Evolutionary conservation across 2,888 invertebrate species (phyloP).

Genomic region (Chironomus riparius): DNA sequence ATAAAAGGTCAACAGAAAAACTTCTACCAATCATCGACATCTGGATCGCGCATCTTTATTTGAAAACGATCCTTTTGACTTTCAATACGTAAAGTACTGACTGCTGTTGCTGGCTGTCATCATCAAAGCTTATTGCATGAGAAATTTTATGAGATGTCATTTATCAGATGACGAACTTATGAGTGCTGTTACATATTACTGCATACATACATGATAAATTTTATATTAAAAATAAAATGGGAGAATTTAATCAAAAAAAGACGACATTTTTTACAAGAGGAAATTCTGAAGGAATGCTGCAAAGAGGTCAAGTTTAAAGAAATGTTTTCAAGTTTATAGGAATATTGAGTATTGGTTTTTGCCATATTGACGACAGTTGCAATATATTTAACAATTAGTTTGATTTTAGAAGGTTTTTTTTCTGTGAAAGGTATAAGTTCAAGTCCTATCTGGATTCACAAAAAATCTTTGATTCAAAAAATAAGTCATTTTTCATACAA

Average conservation of each 20-base stretch:
- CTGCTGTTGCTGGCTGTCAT: background rate
- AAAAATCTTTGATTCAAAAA: too few species aligned
- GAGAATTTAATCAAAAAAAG: background rate
- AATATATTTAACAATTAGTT: too few species aligned
- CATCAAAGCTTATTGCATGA: background rate
- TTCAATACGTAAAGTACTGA: background rate
- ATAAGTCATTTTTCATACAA: too few species aligned
- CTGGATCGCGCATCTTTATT: slow-evolving; percentile 26
- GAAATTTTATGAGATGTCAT: background rate
- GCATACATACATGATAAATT: too few species aligned
- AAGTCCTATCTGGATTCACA: too few species aligned
- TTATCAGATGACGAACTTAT: background rate
- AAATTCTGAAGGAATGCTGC: too few species aligned
- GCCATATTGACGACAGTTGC: too few species aligned
- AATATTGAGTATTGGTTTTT: too few species aligned
- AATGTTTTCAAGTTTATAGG: background rate
- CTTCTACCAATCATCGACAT: slow-evolving; percentile 10
- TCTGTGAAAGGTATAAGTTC: too few species aligned
- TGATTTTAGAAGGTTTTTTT: too few species aligned
- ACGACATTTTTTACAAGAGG: background rate
- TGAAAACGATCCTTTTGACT: slow-evolving; percentile 9
- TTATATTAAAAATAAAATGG: background rate
- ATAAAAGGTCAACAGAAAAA: slow-evolving; percentile 18
- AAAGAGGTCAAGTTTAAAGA: background rate
- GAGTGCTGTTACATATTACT: too few species aligned